phyloP scores from a whole-genome alignment of 2,113 vertebrate genomes.

The Ancistrus triradiatus region DNA sequence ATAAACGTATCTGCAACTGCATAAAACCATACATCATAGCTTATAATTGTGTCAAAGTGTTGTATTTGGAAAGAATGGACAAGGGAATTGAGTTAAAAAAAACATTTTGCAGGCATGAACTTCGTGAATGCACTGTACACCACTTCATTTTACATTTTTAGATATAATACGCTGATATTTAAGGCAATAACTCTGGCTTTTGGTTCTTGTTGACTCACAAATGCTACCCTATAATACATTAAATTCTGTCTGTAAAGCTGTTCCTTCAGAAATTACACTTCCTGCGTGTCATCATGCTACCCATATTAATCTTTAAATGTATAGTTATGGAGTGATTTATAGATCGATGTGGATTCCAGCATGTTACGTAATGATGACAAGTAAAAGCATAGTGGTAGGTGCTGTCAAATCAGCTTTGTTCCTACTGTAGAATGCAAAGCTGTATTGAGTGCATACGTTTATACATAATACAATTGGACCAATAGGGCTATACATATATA shows the following conservation, averaged over 20 bases:
- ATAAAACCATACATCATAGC: conserved; percentile 29
- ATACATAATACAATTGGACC: conserved; percentile 49
- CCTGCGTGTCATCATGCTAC: conserved; percentile 18
- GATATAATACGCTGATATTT: conserved; percentile 58
- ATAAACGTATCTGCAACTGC: conserved; percentile 51
- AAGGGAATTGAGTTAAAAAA: conserved; percentile 60
- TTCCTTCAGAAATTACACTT: conserved; percentile 40
- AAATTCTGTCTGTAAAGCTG: conserved; percentile 49
- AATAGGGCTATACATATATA: conserved; percentile 41
- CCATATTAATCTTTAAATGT: conserved; percentile 8
- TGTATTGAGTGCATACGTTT: conserved; percentile 22
- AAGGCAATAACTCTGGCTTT: conserved; percentile 70
- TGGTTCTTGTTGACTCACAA: conserved; percentile 33
- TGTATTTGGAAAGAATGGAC: conserved; percentile 31
- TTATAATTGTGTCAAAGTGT: conserved; percentile 36
- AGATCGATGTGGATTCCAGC: conserved; percentile 13
- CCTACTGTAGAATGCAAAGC: conserved; percentile 10
- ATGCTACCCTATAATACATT: conserved; percentile 29
- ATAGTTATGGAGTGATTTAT: not conserved
- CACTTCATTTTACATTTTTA: conserved; percentile 50
- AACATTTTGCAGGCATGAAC: too few species aligned
- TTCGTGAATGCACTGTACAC: conserved; percentile 51
- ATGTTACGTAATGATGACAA: conserved; percentile 3
- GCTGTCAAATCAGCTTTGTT: conserved; percentile 21
- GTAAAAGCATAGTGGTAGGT: conserved; percentile 15